These are phyloP conservation scores for Autographa pulchrina DNA, from an alignment of 2,888 invertebrate genomes.

Conservation along the genomic window DNA sequence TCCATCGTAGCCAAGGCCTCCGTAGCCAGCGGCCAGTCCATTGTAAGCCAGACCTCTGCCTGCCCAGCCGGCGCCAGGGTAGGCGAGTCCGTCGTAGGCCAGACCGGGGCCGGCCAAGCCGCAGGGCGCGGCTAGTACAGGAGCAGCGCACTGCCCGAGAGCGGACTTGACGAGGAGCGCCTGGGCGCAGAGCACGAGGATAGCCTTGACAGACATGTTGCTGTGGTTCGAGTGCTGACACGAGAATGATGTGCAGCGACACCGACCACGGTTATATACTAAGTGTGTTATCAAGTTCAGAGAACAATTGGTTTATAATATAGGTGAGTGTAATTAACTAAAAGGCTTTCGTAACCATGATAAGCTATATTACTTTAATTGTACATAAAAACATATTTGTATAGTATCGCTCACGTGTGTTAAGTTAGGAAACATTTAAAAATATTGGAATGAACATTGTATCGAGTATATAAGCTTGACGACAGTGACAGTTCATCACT, in stretches of 20 bases:
- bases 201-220: constrained; percentile 50
- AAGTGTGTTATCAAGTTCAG: constrained; percentile 9
- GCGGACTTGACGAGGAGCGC: constrained; percentile 53
- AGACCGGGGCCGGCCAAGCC: constrained; percentile 24
- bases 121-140: constrained; percentile 28
- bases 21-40: constrained; percentile 16
- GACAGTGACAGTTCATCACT: constrained; percentile 10
- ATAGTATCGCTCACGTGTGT: background rate
- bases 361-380: background rate
- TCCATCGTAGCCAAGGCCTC: constrained; percentile 31
- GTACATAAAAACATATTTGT: background rate
- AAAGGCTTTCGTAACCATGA: background rate
- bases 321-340: constrained; percentile 1
- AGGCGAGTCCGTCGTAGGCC: constrained; percentile 19
- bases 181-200: constrained; percentile 51
- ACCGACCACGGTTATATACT: constrained; percentile 29
- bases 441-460: background rate
- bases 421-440: background rate
- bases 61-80: constrained; percentile 35
- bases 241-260: constrained; percentile 34
- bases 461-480: constrained; percentile 12
- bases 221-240: constrained; percentile 14
- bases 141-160: constrained; percentile 48
- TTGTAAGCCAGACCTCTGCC: constrained; percentile 5
- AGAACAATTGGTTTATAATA: background rate